phyloP scores from a whole-genome alignment of 2,113 vertebrate genomes.

The Syngnathus scovelli region DNA sequence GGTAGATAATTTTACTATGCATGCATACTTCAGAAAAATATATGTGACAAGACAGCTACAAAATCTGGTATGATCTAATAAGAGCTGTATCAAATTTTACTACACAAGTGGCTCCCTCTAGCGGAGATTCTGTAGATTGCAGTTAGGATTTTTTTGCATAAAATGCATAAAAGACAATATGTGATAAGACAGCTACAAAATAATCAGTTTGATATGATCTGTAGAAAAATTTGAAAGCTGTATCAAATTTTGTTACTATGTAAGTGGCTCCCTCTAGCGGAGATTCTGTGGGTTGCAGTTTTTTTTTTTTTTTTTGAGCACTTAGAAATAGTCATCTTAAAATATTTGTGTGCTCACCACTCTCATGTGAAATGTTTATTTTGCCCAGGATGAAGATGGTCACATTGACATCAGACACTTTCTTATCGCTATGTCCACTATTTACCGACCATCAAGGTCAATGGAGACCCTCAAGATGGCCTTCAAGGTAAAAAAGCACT shows the following conservation, averaged over 20 bases:
- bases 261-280: background rate
- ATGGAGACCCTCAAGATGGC: constrained; percentile 86
- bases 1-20: constrained; percentile 56
- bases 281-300: background rate
- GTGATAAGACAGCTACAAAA: no score
- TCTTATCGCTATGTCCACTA: constrained; percentile 82
- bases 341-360: background rate
- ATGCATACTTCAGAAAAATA: no score
- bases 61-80: no score
- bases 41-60: no score
- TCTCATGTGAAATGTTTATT: background rate
- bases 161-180: no score
- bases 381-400: constrained; percentile 70
- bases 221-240: no score
- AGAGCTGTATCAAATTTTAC: background rate
- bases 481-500: constrained; percentile 72
- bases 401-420: constrained; percentile 81
- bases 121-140: background rate
- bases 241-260: background rate
- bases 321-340: no score
- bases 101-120: background rate
- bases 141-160: background rate
- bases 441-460: constrained; percentile 79
- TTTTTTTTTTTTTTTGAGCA: background rate
- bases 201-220: no score